These are phyloP conservation scores for Cephus nigrinus DNA, from an alignment of 2,888 invertebrate species.

Conservation along the genomic window DNA sequence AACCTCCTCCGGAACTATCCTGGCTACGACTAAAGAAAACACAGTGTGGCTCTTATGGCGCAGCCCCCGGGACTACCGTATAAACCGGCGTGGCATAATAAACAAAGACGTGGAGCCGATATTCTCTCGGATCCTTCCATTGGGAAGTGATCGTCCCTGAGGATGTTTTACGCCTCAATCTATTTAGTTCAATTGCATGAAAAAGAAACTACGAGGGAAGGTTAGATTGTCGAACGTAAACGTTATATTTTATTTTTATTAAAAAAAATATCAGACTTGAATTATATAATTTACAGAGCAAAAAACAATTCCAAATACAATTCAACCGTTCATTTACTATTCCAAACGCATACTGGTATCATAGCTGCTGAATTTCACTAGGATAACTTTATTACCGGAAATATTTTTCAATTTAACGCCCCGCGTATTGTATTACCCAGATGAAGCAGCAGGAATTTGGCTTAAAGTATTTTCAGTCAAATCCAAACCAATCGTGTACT, in stretches of 20 bases:
- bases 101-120: background rate
- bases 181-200: background rate
- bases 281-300: background rate
- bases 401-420: background rate
- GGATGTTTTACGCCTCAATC: background rate
- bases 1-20: background rate
- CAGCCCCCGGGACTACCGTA: slow-evolving; percentile 1
- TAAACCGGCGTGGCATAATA: slow-evolving; percentile 5
- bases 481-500: background rate
- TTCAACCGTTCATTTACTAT: background rate
- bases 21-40: background rate
- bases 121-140: background rate
- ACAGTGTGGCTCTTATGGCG: background rate
- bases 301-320: background rate
- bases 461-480: background rate
- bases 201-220: background rate
- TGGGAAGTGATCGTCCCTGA: background rate
- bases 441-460: background rate
- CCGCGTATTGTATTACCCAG: background rate
- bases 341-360: background rate
- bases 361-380: background rate
- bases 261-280: background rate
- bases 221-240: background rate
- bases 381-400: background rate
- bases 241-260: background rate